Percentiles rank a stretch among this genome's conserved stretches.
phyloP scores from a whole-genome alignment of 2,797 vertebrate species.

The Microtus agrestis region DNA sequence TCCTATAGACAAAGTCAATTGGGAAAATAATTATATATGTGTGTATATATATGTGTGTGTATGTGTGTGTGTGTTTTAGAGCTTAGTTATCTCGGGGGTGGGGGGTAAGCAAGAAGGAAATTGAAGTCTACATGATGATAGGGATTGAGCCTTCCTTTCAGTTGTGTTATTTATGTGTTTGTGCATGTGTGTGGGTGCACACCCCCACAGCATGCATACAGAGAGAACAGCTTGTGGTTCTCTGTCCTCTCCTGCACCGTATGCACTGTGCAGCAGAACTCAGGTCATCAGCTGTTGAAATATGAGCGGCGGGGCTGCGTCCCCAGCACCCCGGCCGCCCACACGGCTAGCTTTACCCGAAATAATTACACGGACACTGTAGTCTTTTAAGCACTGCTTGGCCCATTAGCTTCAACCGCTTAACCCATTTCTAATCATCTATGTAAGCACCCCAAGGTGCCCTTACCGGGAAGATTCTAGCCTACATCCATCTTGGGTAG shows the following conservation, averaged over 20 bases:
- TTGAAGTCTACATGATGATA: neutral
- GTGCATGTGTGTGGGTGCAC: neutral
- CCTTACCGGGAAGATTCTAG: too few species aligned
- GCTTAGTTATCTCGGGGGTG: neutral
- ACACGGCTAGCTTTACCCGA: too few species aligned
- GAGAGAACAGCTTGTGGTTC: neutral
- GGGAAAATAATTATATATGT: conserved; percentile 9
- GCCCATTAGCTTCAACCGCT: too few species aligned
- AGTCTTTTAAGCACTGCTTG: too few species aligned
- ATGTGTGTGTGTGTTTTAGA: neutral
- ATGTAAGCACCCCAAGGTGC: too few species aligned
- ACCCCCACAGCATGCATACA: neutral
- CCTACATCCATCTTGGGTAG: too few species aligned
- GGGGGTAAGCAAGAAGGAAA: neutral
- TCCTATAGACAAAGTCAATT: conserved; percentile 27
- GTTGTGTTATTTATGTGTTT: neutral
- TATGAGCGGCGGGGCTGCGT: too few species aligned
- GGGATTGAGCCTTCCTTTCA: neutral
- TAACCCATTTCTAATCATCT: too few species aligned
- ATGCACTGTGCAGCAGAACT: too few species aligned
- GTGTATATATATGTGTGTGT: neutral
- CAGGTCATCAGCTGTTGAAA: neutral
- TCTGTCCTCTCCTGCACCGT: neutral
- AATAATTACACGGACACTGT: too few species aligned
- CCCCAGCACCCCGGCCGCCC: too few species aligned